A percentile compares a stretch with the other conserved stretches of the same genome.
Conservation (phyloP, 2,797 vertebrate species). For the Remorina albescens region DNA sequence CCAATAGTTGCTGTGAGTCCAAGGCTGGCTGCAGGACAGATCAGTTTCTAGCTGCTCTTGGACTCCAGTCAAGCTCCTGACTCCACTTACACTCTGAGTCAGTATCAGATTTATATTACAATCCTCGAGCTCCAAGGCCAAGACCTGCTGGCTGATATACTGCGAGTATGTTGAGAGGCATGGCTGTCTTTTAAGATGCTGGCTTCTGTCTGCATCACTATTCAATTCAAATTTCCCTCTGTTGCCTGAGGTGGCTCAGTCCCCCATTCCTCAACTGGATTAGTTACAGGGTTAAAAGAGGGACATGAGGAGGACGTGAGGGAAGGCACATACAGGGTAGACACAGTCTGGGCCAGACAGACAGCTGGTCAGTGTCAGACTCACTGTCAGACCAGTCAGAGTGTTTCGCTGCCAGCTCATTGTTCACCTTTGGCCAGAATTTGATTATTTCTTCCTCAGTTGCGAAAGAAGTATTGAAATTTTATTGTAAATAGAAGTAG, state of each 20-base stretch:
- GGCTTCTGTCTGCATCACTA: conserved; percentile 11
- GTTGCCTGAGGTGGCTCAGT: conserved; percentile 43
- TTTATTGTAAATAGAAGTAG: neutral
- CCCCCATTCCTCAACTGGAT: conserved; percentile 44
- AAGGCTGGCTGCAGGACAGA: conserved; percentile 8
- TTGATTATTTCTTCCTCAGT: neutral
- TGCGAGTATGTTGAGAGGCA: conserved; percentile 36
- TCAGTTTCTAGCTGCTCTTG: conserved; percentile 9
- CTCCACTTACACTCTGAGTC: conserved; percentile 47
- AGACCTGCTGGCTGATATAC: conserved; percentile 20
- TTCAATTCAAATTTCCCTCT: conserved; percentile 43
- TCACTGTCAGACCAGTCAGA: neutral
- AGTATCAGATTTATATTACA: conserved; percentile 48
- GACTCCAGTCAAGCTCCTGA: conserved; percentile 36
- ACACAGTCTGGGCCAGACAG: neutral
- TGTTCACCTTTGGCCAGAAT: neutral
- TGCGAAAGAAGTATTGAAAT: neutral
- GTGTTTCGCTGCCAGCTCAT: conserved; percentile 1
- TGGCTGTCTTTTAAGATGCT: conserved; percentile 40
- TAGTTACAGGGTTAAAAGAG: conserved; percentile 69
- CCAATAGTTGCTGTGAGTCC: neutral
- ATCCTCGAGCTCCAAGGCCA: neutral
- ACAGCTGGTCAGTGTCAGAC: conserved; percentile 6
- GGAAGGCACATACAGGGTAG: conserved; percentile 38
- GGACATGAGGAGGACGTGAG: conserved; percentile 59